Percentiles rank a stretch among this genome's conserved stretches.
Conservation (phyloP, 1,140 invertebrate species). For the Scaptodrosophila lebanonensis region DNA sequence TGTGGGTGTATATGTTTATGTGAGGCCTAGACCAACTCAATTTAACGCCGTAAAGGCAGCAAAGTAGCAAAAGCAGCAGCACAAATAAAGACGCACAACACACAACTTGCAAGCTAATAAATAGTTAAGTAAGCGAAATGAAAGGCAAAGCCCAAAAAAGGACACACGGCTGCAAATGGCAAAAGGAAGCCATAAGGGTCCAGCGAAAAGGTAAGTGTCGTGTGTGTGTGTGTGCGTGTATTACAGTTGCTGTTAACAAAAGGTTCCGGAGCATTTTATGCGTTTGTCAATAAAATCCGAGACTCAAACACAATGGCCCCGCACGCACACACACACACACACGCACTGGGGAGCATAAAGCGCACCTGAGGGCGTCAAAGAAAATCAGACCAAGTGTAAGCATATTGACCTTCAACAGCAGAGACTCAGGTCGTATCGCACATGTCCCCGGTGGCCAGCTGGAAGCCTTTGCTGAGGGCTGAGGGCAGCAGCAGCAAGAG, state of each 20-base stretch:
- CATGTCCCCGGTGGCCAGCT: constrained; percentile 7
- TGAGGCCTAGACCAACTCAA: constrained; percentile 56
- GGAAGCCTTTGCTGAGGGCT: constrained; percentile 35
- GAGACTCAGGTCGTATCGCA: constrained; percentile 29
- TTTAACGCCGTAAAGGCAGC: constrained; percentile 70
- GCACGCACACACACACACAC: constrained; percentile 25
- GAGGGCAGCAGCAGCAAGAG: constrained; percentile 15
- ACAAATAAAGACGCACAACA: constrained; percentile 71
- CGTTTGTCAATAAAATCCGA: constrained; percentile 64
- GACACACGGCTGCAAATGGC: constrained; percentile 45
- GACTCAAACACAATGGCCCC: no score
- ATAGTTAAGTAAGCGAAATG: constrained; percentile 70
- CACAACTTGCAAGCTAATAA: constrained; percentile 73
- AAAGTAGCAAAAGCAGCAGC: constrained; percentile 74
- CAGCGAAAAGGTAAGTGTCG: constrained; percentile 45
- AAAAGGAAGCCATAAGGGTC: constrained; percentile 22
- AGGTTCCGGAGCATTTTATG: constrained; percentile 70
- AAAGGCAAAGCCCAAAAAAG: constrained; percentile 51
- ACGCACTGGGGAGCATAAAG: constrained; percentile 20
- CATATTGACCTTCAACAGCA: constrained; percentile 66
- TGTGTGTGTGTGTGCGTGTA: no score
- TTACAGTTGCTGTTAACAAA: constrained; percentile 52
- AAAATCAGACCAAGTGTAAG: constrained; percentile 69
- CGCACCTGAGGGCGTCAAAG: constrained; percentile 22
- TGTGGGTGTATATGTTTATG: constrained; percentile 14